A percentile compares a stretch with the other conserved stretches of the same genome.
phyloP scores from a whole-genome alignment of 1,140 invertebrate genomes.

The Trachymyrmex cornetzi region DNA sequence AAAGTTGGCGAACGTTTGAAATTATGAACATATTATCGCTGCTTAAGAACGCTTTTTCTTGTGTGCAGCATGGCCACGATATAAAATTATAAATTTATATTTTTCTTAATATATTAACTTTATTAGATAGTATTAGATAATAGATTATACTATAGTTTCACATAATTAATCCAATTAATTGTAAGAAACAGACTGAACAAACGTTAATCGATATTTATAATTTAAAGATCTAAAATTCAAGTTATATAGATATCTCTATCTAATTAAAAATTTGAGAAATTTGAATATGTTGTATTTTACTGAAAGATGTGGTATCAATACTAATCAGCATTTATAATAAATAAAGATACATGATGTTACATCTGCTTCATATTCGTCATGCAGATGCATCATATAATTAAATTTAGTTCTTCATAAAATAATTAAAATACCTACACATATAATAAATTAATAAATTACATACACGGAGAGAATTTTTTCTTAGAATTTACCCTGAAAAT shows the following conservation, averaged over 20 bases:
- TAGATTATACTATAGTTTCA: background rate
- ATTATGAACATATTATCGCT: background rate
- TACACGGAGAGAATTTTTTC: too few species aligned
- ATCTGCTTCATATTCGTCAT: background rate
- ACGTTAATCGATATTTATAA: background rate
- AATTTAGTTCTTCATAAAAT: background rate
- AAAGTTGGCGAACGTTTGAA: background rate
- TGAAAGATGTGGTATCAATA: background rate
- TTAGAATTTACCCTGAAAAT: too few species aligned
- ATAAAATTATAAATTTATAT: background rate
- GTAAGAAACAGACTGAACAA: background rate
- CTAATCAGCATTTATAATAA: background rate
- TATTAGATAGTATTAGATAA: background rate
- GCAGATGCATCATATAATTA: background rate
- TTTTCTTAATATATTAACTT: constrained; percentile 7
- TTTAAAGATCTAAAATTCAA: background rate
- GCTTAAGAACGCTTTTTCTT: background rate
- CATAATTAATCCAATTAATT: constrained; percentile 3
- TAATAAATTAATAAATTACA: background rate
- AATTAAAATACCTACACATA: background rate
- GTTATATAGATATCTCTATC: background rate
- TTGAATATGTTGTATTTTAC: background rate
- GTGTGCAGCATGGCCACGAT: background rate
- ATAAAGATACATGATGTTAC: background rate
- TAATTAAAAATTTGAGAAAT: constrained; percentile 1